Percentiles rank a stretch among this genome's conserved stretches.
Conservation (phyloP, 92 coral and sea anemone genomes). For the Scolanthus callimorphus region DNA sequence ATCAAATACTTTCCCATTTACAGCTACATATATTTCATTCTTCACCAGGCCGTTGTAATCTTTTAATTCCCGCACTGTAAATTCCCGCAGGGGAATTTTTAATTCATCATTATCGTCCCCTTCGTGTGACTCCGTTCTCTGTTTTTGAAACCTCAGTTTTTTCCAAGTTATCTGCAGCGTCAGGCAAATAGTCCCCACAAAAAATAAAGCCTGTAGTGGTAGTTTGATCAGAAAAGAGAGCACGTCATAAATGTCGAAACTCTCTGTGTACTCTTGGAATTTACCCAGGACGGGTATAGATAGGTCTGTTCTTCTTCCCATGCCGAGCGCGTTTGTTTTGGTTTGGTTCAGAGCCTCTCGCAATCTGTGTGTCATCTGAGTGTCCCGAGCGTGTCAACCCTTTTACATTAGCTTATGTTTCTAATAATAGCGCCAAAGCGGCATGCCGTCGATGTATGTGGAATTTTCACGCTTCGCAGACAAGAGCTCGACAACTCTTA, state of each 20-base stretch:
- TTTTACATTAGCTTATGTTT: not conserved
- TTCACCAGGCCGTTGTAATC: conserved; percentile 54
- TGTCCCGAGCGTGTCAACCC: not conserved
- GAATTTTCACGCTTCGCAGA: conserved; percentile 2
- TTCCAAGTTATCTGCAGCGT: conserved; percentile 71
- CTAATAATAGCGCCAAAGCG: not conserved
- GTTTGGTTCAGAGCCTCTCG: not conserved
- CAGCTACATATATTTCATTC: conserved; percentile 71
- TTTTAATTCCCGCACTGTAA: conserved; percentile 58
- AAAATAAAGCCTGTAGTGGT: conserved; percentile 52
- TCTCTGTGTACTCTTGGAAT: conserved; percentile 21
- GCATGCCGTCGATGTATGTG: not conserved
- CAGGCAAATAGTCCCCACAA: conserved; percentile 60
- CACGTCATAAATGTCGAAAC: conserved; percentile 46
- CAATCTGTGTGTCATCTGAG: not conserved
- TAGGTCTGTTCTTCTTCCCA: conserved; percentile 29
- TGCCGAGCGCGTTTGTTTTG: not conserved
- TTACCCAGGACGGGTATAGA: conserved; percentile 22
- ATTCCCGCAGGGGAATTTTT: conserved; percentile 17
- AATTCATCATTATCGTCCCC: not conserved
- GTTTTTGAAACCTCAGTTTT: conserved; percentile 24
- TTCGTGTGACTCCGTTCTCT: conserved; percentile 5
- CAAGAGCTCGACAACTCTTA: not conserved
- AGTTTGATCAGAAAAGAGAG: conserved; percentile 55
- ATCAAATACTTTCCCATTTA: conserved; percentile 90